phyloP scores from a whole-genome alignment of 2,888 invertebrate genomes.

The Drosophila kambysellisi region DNA sequence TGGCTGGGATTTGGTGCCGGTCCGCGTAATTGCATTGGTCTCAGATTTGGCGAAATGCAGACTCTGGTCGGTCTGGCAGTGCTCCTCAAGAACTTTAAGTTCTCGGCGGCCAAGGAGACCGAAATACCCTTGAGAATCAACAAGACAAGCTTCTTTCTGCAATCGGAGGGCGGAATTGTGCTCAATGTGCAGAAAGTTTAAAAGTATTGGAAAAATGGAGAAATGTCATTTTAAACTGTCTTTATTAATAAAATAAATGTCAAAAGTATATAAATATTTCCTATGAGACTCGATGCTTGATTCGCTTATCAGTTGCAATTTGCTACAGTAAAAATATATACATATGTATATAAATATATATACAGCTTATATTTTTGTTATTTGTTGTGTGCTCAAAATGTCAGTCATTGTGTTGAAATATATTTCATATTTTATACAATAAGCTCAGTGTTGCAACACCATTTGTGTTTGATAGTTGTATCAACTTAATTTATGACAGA shows the following conservation, averaged over 20 bases:
- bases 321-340: neutral
- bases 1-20: constrained; percentile 83
- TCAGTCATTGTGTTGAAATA: constrained; percentile 36
- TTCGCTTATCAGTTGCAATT: constrained; percentile 39
- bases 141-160: constrained; percentile 62
- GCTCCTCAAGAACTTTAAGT: constrained; percentile 73
- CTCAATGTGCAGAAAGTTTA: constrained; percentile 69
- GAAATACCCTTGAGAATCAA: constrained; percentile 72
- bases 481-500: constrained; percentile 14
- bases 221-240: neutral
- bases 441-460: neutral
- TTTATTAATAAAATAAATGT: neutral
- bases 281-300: neutral
- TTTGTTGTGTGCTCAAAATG: constrained; percentile 21
- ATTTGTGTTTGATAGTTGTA: constrained; percentile 10
- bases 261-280: neutral
- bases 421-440: constrained; percentile 5
- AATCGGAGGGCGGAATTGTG: constrained; percentile 71
- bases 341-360: neutral
- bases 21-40: constrained; percentile 82
- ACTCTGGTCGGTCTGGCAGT: constrained; percentile 74
- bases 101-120: constrained; percentile 65
- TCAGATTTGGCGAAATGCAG: constrained; percentile 84
- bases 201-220: neutral
- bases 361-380: neutral